Percentiles rank a stretch among this genome's conserved stretches.
Evolutionary conservation across 2,888 invertebrate genomes (phyloP).

Genomic region (Azorinus chamasolen): DNA sequence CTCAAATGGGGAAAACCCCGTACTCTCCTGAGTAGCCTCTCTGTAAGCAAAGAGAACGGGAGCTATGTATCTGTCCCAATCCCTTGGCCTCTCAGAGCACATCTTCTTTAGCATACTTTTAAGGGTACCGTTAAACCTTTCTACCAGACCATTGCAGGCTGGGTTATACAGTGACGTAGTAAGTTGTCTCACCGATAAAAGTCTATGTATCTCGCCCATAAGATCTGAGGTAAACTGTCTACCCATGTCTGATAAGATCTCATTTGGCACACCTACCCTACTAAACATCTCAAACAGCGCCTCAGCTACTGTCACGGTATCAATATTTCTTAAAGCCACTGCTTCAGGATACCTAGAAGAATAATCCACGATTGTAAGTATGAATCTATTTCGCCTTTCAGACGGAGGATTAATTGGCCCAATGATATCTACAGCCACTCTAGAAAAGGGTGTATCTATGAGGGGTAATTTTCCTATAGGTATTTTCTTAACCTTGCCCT

Average conservation of each 20-base stretch:
- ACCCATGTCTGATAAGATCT: slow-evolving; percentile 59
- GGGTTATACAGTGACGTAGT: slow-evolving; percentile 20
- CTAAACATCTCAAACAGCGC: slow-evolving; percentile 46
- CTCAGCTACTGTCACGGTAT: slow-evolving; percentile 59
- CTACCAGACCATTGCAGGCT: slow-evolving; percentile 28
- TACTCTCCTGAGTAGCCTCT: slow-evolving; percentile 51
- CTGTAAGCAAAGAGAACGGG: slow-evolving; percentile 65
- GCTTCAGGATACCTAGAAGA: slow-evolving; percentile 61
- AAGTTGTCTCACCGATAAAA: slow-evolving; percentile 10
- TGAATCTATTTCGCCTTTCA: slow-evolving; percentile 52
- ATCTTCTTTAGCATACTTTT: slow-evolving; percentile 45
- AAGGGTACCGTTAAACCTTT: slow-evolving; percentile 62
- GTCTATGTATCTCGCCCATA: not conserved
- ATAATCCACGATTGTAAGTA: slow-evolving; percentile 55
- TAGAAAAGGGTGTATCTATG: slow-evolving; percentile 23
- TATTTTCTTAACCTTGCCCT: slow-evolving; percentile 1
- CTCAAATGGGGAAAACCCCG: slow-evolving; percentile 64
- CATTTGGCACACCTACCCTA: slow-evolving; percentile 54
- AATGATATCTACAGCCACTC: slow-evolving; percentile 59
- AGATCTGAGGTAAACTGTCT: slow-evolving; percentile 31
- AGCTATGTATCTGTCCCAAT: slow-evolving; percentile 61
- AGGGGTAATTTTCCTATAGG: slow-evolving; percentile 12
- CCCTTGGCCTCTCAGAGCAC: slow-evolving; percentile 47
- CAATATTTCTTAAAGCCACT: slow-evolving; percentile 35
- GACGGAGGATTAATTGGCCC: slow-evolving; percentile 55